These are phyloP conservation scores for Phoenicopterus ruber DNA, from an alignment of 2,113 vertebrate species.

Conservation along the genomic window DNA sequence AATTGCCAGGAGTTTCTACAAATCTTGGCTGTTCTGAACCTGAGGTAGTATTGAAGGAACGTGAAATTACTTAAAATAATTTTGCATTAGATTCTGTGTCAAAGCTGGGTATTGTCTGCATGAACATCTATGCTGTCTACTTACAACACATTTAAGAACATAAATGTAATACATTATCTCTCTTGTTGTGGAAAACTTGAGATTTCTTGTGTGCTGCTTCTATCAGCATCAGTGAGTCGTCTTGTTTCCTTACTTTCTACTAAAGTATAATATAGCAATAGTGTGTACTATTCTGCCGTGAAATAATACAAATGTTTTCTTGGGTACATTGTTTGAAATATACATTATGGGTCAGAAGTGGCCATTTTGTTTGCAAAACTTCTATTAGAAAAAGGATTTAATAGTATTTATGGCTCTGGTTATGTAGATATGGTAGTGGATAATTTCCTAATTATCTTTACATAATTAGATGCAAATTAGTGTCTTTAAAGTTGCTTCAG, in stretches of 20 bases:
- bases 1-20: not conserved
- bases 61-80: not conserved
- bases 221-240: not conserved
- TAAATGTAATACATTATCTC: not conserved
- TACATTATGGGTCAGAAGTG: not conserved
- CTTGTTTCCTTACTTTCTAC: not conserved
- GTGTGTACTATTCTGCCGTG: not conserved
- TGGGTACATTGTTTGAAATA: not conserved
- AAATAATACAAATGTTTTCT: not conserved
- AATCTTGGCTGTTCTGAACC: not conserved
- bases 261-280: fast-evolving
- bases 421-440: not conserved
- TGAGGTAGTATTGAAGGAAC: not conserved
- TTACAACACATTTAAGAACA: not conserved
- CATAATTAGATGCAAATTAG: not conserved
- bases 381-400: not conserved
- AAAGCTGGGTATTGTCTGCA: not conserved
- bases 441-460: not conserved
- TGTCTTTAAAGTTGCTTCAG: not conserved
- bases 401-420: not conserved
- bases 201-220: not conserved
- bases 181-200: not conserved
- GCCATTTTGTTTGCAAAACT: not conserved
- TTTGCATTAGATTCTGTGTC: not conserved
- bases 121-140: not conserved